Base-by-base conservation (phyloP, 1,140 invertebrate species). In the Planococcus citri region DNA sequence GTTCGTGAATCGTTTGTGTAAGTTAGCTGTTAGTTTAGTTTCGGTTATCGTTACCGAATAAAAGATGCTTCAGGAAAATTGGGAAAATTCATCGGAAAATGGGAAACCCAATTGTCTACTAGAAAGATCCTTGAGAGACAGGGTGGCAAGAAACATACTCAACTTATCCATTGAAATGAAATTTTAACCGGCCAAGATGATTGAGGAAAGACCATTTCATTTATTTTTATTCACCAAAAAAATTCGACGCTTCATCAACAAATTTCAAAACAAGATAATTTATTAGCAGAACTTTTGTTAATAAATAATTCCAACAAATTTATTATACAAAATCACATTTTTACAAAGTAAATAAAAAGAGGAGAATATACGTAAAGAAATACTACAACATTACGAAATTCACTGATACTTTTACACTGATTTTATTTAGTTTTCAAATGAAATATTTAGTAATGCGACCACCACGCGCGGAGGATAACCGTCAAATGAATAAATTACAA, bases 261-360 rank as follows among this genome's bases (percentile, higher is more conserved):
- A n/a, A 64, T 27, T 64, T 25, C 21, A 27, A 64, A 64, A 64
- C 60, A 25, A 64, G 6, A 51, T 9, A 64, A 64, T 64, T 64
- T 64, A 64, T 64, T 64, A 22, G 20, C 20, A 25, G 4, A 9
- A 60, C 21, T 22, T 64, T 10, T 12, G 60, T 64, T 64, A 25
- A 64, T 64, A 64, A 64, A 64, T 64, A 64, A 64, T 64, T 64
- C 60, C 20, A 64, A 64, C 60, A 64, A 64, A 24, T 27, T 64
- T 64, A 64, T 64, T 17, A 64, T 27, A 64, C 60, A 64, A 64
- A 64, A 64, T 64, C 60, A 64, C 60, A 64, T 25, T 24, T n/a
- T 64, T 64, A 64, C 60, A 64, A 64, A 6, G 24, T 64, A 9
- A 60, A 60, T 20, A 58, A 64, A 64, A 64, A 25, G 20, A 64